Percentiles rank a stretch among this genome's conserved stretches.
These are phyloP conservation scores for Rattus rattus DNA, from an alignment of 2,113 vertebrate species.

Conservation along the genomic window DNA sequence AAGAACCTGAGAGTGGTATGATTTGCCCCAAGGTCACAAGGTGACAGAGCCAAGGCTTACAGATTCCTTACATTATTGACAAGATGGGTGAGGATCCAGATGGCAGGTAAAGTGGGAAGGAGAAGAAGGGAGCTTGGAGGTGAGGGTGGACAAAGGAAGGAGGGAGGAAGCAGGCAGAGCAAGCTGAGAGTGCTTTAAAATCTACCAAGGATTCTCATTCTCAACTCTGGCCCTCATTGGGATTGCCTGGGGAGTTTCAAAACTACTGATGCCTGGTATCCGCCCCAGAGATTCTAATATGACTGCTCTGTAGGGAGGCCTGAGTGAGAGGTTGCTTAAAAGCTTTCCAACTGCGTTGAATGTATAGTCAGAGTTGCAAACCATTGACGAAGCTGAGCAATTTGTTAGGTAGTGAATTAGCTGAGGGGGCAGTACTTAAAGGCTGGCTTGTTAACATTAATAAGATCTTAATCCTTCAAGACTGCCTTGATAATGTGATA, in stretches of 20 bases:
- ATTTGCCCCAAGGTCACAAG: neutral
- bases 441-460: conserved; percentile 74
- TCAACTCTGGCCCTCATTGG: conserved; percentile 13
- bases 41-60: neutral
- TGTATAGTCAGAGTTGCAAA: conserved; percentile 40
- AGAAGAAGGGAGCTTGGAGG: neutral
- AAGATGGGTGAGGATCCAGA: neutral
- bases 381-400: conserved; percentile 63
- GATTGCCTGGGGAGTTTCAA: conserved; percentile 11
- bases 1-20: neutral
- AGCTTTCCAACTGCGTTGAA: conserved; percentile 56
- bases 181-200: conserved; percentile 27
- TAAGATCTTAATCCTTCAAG: conserved; percentile 74
- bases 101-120: neutral
- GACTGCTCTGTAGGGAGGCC: conserved; percentile 10
- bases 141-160: neutral
- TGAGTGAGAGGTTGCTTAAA: conserved; percentile 59
- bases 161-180: neutral
- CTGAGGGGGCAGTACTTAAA: conserved; percentile 68
- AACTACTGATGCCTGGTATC: neutral
- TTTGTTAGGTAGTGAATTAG: conserved; percentile 72
- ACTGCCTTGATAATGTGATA: conserved; percentile 63
- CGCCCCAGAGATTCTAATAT: conserved; percentile 41
- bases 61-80: neutral
- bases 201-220: conserved; percentile 37